Conservation (phyloP, 2,888 invertebrate genomes). For the Agonopterix subpropinquella region DNA sequence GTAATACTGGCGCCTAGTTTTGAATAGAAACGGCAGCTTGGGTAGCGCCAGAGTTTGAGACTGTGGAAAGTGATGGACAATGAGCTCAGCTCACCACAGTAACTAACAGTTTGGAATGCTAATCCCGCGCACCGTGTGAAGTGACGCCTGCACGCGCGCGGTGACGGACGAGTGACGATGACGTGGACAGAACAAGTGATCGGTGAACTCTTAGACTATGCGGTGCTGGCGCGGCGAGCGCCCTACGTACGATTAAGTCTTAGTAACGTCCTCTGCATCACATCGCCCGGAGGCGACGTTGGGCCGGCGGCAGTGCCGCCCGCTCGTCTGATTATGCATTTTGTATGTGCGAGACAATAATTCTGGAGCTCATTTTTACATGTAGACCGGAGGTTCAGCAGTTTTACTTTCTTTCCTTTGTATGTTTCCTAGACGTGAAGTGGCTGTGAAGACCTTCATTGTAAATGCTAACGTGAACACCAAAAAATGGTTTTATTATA, state of each 20-base stretch:
- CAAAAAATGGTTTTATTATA: slow-evolving; percentile 47
- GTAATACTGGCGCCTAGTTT: neutral
- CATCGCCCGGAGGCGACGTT: slow-evolving; percentile 12
- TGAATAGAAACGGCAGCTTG: slow-evolving; percentile 11
- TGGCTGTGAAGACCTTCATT: slow-evolving; percentile 67
- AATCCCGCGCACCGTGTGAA: slow-evolving; percentile 56
- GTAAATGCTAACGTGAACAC: slow-evolving; percentile 42
- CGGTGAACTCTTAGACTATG: slow-evolving; percentile 8
- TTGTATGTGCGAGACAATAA: slow-evolving; percentile 70
- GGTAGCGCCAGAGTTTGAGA: slow-evolving; percentile 31
- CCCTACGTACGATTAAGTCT: slow-evolving; percentile 1
- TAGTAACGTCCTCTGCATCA: slow-evolving; percentile 20
- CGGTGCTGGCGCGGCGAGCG: slow-evolving; percentile 15
- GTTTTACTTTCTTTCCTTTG: slow-evolving; percentile 29
- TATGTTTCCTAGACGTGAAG: slow-evolving; percentile 31
- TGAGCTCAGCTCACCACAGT: slow-evolving; percentile 70
- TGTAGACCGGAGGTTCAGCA: slow-evolving; percentile 20
- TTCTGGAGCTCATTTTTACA: slow-evolving; percentile 44
- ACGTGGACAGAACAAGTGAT: slow-evolving; percentile 15
- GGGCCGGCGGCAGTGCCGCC: neutral
- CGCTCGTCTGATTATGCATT: slow-evolving; percentile 46
- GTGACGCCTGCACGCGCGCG: slow-evolving; percentile 38
- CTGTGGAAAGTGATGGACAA: slow-evolving; percentile 61
- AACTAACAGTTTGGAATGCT: slow-evolving; percentile 66
- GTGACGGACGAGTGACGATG: slow-evolving; percentile 16